phyloP scores from a whole-genome alignment of 1,140 invertebrate genomes.

The Aphaenogaster floridana region DNA sequence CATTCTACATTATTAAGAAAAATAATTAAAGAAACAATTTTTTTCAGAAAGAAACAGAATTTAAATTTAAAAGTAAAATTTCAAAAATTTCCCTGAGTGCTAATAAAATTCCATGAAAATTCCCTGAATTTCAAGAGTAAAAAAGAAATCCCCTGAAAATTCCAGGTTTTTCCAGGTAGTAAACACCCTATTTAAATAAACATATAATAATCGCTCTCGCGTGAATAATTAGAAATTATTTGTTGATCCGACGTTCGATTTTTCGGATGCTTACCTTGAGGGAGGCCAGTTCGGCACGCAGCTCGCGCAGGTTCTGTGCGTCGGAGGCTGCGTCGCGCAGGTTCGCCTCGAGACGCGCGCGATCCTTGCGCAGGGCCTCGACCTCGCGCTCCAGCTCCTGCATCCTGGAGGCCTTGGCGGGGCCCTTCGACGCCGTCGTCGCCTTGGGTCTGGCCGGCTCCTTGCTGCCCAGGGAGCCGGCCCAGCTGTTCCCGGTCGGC shows the following conservation, averaged over 20 bases:
- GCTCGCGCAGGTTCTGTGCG: conserved; percentile 76
- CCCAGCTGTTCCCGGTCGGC: conserved; percentile 71
- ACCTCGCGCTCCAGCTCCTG: conserved; percentile 83
- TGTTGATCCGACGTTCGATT: background rate
- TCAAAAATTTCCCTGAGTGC: too few species aligned
- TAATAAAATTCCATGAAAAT: too few species aligned
- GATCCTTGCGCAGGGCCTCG: conserved; percentile 81
- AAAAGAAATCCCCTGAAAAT: too few species aligned
- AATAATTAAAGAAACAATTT: too few species aligned
- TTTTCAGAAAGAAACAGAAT: too few species aligned
- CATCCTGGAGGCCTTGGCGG: conserved; percentile 79
- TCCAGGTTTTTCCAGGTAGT: too few species aligned
- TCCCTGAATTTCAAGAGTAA: too few species aligned
- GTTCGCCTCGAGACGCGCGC: conserved; percentile 77
- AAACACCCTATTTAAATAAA: too few species aligned
- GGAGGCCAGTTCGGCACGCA: conserved; percentile 79
- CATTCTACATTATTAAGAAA: too few species aligned
- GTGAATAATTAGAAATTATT: background rate
- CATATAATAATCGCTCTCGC: background rate
- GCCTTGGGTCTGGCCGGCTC: conserved; percentile 72
- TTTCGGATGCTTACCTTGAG: conserved; percentile 80
- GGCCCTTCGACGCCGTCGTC: conserved; percentile 70
- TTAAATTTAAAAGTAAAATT: too few species aligned
- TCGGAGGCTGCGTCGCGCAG: conserved; percentile 77
- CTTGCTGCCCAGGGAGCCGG: conserved; percentile 66